These are phyloP conservation scores for Hecatera dysodea DNA, from an alignment of 2,888 invertebrate species.

Conservation along the genomic window DNA sequence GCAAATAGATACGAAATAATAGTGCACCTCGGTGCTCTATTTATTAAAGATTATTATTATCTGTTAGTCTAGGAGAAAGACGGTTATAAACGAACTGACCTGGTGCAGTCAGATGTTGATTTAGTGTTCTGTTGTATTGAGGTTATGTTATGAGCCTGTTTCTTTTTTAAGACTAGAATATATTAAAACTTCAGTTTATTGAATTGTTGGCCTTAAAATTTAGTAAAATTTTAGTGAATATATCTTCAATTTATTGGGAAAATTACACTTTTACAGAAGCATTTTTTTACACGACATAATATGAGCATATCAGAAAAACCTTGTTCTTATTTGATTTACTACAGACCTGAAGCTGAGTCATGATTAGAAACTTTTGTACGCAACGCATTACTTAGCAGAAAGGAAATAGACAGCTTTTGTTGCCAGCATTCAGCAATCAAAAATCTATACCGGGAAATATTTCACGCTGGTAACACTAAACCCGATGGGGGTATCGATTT, in stretches of 20 bases:
- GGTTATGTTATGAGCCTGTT: neutral
- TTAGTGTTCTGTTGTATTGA: conserved; percentile 4
- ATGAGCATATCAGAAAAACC: neutral
- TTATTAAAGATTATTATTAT: conserved; percentile 52
- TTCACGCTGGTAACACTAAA: conserved; percentile 63
- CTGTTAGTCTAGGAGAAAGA: conserved; percentile 23
- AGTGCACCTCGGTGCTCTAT: conserved; percentile 49
- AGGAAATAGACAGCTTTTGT: conserved; percentile 57
- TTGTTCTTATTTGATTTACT: conserved; percentile 10
- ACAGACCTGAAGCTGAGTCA: conserved; percentile 45
- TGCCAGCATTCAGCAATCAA: conserved; percentile 56
- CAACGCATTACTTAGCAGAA: conserved; percentile 53
- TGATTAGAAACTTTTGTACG: conserved; percentile 55
- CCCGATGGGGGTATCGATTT: conserved; percentile 78
- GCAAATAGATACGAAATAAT: conserved; percentile 61
- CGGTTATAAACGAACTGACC: conserved; percentile 40
- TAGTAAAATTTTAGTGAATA: too few species aligned
- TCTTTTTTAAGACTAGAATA: neutral
- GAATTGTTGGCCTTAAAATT: too few species aligned
- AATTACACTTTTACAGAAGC: neutral
- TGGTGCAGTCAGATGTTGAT: conserved; percentile 1
- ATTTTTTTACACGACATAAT: neutral
- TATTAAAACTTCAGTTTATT: too few species aligned
- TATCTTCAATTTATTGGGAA: too few species aligned
- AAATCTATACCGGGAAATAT: conserved; percentile 57